Evolutionary conservation across 2,113 vertebrate species (phyloP), one percentile per base, ranked within the genome.

Genomic region (Heloderma charlesbogerti): DNA sequence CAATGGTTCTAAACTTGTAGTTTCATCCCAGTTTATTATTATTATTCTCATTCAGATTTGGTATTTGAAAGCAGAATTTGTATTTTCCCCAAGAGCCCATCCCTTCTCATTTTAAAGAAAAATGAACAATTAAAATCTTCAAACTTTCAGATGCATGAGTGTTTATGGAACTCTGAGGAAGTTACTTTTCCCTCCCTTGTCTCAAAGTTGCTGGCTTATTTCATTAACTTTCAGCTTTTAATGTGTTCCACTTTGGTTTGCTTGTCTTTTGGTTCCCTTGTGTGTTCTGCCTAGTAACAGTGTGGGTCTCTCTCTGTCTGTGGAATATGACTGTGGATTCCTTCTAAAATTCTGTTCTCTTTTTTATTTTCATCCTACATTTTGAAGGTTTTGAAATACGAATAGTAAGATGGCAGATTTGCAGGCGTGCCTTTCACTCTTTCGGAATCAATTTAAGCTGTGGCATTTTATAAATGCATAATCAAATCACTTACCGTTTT

Each of bases 1-100:
- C 94, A 96, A 97, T 96, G 96, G 96, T 97, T 97, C 95, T 96
- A 97, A 97, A 96, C 84, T 96, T 97, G 95, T 97, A 97, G 97
- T 96, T 95, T 96, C 96, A 97, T 97, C 95, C 97, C 96, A 96
- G 95, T 96, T 96, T 89, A 86, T 90, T 66, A 67, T 48, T 25
- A 51, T 72, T 54, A 82, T 96, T 96, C 95, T 96, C 95, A 94
- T 95, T 95, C 93, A 94, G 94, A 96, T 95, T 95, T 97, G 93
- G 0, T 96, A 96, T 96, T 54, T 94, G 88, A 93, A 96, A 95
- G 94, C 86, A 94, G 92, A 94, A 96, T 94, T 95, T 95, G 93
- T 93, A 89, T 94, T 94, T 92, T 91, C 78, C 95, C 95, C 94
- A 86, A 94, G 90, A 96, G 95, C 95, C 95, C 95, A 96, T 95